Percentiles rank a stretch among this genome's conserved stretches.
Evolutionary conservation across 2,113 vertebrate genomes (phyloP).

Genomic region (Petroica traversi): DNA sequence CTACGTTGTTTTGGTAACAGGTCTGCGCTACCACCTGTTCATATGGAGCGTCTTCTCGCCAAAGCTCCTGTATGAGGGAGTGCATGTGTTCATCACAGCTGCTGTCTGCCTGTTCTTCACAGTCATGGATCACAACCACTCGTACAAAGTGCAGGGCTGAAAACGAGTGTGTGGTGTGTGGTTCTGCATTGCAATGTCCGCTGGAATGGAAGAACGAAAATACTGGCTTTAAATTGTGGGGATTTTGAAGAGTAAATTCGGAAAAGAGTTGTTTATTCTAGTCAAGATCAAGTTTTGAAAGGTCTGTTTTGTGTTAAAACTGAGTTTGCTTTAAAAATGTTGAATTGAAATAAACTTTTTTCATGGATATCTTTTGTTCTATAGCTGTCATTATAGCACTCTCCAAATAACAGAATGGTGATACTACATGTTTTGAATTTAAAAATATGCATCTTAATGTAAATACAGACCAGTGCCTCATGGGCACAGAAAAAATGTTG

Average conservation of each 20-base stretch:
- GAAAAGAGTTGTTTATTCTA: neutral
- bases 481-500: neutral
- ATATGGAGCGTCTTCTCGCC: slow-evolving; percentile 99
- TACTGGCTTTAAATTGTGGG: neutral
- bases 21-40: slow-evolving; percentile 94
- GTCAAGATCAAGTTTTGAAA: neutral
- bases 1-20: slow-evolving; percentile 87
- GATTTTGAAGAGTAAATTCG: neutral
- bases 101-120: slow-evolving; percentile 85
- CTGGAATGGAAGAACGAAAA: neutral
- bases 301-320: neutral
- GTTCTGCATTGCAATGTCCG: neutral
- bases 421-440: neutral
- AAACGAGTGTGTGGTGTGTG: fast-evolving
- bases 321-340: neutral
- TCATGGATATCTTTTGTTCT: neutral
- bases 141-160: neutral
- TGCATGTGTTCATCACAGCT: slow-evolving; percentile 84
- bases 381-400: neutral
- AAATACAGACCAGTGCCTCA: neutral
- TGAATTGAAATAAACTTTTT: neutral
- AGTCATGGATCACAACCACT: slow-evolving; percentile 81
- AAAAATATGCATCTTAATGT: neutral
- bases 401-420: neutral
- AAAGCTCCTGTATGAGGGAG: slow-evolving; percentile 93